A percentile compares a stretch with the other conserved stretches of the same genome.
Conservation (phyloP, 2,113 vertebrate species). For the Aldabrachelys gigantea region DNA sequence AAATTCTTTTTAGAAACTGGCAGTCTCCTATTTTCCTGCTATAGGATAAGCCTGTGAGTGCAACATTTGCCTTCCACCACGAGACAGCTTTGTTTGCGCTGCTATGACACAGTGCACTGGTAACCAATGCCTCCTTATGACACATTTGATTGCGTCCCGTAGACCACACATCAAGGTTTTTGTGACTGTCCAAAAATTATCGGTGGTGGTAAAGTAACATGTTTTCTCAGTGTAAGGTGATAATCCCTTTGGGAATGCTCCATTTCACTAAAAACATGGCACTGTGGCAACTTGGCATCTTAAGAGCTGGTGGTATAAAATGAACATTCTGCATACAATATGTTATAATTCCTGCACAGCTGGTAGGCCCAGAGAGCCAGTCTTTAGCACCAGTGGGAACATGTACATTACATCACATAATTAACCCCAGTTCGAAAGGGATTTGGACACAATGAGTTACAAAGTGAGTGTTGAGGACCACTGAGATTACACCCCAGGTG, state of each 20-base stretch:
- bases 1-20: not conserved
- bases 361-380: not conserved
- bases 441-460: not conserved
- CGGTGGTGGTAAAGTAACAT: not conserved
- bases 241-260: not conserved
- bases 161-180: not conserved
- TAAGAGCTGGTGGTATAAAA: not conserved
- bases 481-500: not conserved
- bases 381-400: not conserved
- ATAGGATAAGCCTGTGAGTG: not conserved
- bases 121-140: not conserved
- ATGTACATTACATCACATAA: not conserved
- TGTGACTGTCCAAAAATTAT: not conserved
- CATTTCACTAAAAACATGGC: not conserved
- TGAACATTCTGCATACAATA: not conserved
- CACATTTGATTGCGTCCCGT: not conserved
- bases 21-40: not conserved
- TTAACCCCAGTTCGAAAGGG: not conserved
- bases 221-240: not conserved
- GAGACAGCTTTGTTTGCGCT: not conserved
- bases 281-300: not conserved
- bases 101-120: rapidly evolving
- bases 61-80: not conserved
- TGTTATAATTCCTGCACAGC: not conserved
- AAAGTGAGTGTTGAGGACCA: not conserved